Percentiles rank a stretch among this genome's conserved stretches.
phyloP scores from a whole-genome alignment of 2,797 vertebrate genomes.

The Perdix hodgsoniae region DNA sequence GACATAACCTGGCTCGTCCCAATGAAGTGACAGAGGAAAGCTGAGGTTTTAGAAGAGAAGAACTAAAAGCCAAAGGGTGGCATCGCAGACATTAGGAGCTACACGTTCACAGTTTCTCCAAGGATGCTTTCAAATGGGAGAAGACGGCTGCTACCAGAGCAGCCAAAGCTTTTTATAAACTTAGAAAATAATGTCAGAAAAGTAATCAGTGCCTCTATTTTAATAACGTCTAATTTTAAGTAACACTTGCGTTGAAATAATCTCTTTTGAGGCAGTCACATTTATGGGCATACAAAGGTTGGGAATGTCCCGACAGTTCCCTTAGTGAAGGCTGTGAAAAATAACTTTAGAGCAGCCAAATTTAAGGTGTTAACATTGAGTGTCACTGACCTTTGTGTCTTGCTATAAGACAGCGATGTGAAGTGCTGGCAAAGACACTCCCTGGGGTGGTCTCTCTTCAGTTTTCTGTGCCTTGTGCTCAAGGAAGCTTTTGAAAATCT shows the following conservation, averaged over 20 bases:
- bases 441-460: constrained; percentile 62
- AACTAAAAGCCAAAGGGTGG: not conserved
- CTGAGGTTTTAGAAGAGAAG: not conserved
- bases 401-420: constrained; percentile 36
- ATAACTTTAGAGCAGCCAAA: constrained; percentile 61
- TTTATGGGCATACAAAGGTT: constrained; percentile 49
- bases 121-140: not conserved
- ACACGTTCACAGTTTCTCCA: not conserved
- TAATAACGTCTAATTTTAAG: constrained; percentile 33
- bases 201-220: not conserved
- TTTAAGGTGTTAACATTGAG: constrained; percentile 64
- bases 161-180: not conserved
- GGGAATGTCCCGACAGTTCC: constrained; percentile 34
- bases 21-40: not conserved
- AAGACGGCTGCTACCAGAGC: not conserved
- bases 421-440: constrained; percentile 37
- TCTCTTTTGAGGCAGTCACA: constrained; percentile 15
- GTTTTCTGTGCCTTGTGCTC: constrained; percentile 58
- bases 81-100: not conserved
- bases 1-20: not conserved
- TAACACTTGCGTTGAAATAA: not conserved
- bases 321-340: constrained; percentile 39
- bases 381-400: constrained; percentile 61
- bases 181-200: constrained; percentile 33
- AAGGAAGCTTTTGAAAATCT: constrained; percentile 64